Conservation (phyloP, 2,888 invertebrate species). For the Suillia variegata region DNA sequence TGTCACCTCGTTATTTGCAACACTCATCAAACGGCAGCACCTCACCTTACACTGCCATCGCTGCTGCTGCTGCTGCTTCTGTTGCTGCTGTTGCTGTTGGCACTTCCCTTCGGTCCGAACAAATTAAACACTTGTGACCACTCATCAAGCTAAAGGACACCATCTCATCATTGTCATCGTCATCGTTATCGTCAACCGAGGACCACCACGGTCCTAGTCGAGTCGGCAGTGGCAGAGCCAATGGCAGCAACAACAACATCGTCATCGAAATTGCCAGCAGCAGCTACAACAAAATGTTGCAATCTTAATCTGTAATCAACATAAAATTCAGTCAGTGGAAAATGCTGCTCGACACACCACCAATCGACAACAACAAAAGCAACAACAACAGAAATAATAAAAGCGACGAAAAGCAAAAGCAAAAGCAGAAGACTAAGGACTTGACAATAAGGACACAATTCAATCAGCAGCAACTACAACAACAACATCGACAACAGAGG, state of each 20-base stretch:
- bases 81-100: too few species aligned
- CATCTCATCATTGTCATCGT: too few species aligned
- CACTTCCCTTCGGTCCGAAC: too few species aligned
- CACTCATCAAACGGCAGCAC: slow-evolving; percentile 28
- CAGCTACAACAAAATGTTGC: slow-evolving; percentile 45
- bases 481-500: slow-evolving; percentile 16
- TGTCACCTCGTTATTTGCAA: slow-evolving; percentile 51
- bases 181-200: not conserved
- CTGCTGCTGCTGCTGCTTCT: not conserved
- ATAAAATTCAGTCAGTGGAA: slow-evolving; percentile 51
- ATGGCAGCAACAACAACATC: slow-evolving; percentile 4
- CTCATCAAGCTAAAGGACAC: slow-evolving; percentile 33
- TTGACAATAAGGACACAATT: not conserved
- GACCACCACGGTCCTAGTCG: not conserved
- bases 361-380: slow-evolving; percentile 1
- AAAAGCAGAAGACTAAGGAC: slow-evolving; percentile 25
- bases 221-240: too few species aligned
- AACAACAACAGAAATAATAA: slow-evolving; percentile 11
- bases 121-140: slow-evolving; percentile 44
- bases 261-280: not conserved
- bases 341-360: too few species aligned
- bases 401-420: slow-evolving; percentile 29
- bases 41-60: not conserved
- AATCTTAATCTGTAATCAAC: slow-evolving; percentile 54
- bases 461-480: not conserved